Base-by-base conservation (phyloP, 2,888 invertebrate genomes). In the Iphiclides podalirius region DNA sequence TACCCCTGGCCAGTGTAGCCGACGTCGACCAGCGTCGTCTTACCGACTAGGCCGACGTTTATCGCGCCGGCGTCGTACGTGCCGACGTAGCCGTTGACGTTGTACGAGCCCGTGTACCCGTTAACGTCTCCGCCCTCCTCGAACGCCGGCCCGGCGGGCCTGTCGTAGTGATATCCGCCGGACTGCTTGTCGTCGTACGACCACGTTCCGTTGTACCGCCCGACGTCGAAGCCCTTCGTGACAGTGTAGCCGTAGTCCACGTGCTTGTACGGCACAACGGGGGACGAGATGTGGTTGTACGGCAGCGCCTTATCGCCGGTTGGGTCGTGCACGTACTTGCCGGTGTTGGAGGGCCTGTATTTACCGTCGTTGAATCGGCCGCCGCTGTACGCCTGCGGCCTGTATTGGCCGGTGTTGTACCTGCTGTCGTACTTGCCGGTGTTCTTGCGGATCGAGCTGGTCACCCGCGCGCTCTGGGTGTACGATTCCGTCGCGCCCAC, bases 21-120 rank as follows among this genome's bases (percentile, higher is more conserved):
- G 16, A 75, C 70, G 47, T 88, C 88, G 0, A 89, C 64, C 45
- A 89, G 66, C 9, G 81, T 81, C 1, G 89, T 89, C 64, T 88
- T 89, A 26, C 89, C 89, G 4, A 89, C 89, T 31, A 89, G 67
- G 17, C 82, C 89, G 9, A 88, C 85, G 57, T 87, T 89, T 0
- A 89, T 73, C 23, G 88, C 86, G 20, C 89, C 89, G 8, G 86
- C 86, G 2, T 66, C 59, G 28, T 66, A 61, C 16, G 63, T 57
- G 46, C 66, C 58, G 4, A 47, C 54, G 26, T 65, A 63, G 0
- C 57, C 53, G 15, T 50, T 47, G 43, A 53, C 56, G 11, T 47
- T 53, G 8, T 53, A 54, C 17, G 57, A 52, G 17, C 61, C 67
- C 42, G 52, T 66, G 33, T 69, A 64, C 33, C 54, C 64, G 8